Conservation (phyloP, 2,113 vertebrate genomes). For the Nyctereutes procyonoides region DNA sequence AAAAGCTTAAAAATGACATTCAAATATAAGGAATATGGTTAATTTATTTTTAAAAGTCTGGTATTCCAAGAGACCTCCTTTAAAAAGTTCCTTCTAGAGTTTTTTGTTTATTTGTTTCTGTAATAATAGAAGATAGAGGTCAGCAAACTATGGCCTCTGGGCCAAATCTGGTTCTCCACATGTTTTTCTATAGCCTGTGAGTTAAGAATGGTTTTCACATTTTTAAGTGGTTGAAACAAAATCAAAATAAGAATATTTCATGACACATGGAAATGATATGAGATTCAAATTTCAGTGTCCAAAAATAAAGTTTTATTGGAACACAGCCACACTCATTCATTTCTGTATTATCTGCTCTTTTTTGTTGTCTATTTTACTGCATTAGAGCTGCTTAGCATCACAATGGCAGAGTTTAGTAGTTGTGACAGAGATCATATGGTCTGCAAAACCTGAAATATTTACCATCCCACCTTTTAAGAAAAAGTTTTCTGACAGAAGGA, state of each 20-base stretch:
- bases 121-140: neutral
- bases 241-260: constrained; percentile 50
- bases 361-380: neutral
- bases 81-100: neutral
- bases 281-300: constrained; percentile 1
- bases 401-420: neutral
- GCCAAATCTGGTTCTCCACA: neutral
- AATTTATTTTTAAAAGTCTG: neutral
- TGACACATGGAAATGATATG: neutral
- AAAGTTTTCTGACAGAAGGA: neutral
- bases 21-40: neutral
- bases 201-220: neutral
- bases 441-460: neutral
- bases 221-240: constrained; percentile 47
- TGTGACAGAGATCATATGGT: neutral
- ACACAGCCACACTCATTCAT: neutral
- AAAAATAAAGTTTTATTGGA: constrained; percentile 18
- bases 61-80: neutral
- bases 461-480: neutral
- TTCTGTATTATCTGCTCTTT: neutral
- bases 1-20: neutral
- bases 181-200: neutral
- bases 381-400: neutral
- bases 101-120: neutral
- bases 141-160: neutral